Evolutionary conservation across 2,888 invertebrate genomes (phyloP), one percentile per base, ranked within the genome.

Genomic region (Hirtodrosophila cameraria): DNA sequence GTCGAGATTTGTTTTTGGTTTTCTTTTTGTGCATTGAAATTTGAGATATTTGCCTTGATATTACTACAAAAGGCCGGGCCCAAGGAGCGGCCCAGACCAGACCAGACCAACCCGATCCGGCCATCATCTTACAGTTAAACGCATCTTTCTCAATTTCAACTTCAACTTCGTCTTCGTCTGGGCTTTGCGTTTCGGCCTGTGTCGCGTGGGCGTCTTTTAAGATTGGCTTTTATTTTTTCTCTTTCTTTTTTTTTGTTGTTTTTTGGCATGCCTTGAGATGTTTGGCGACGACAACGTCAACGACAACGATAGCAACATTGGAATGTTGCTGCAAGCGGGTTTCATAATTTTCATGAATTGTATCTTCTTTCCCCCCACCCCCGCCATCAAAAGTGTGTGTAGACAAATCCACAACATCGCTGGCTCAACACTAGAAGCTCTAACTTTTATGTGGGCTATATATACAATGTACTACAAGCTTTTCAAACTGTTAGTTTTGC

Each of bases 31-130:
- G 75, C 81, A 63, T 75, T 79, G 82, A 83, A 82, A 82, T 83
- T 82, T 81, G 82, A 82, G 84, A 82, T 83, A 82, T 77, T 82
- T 73, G 69, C 64, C 75, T 68, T 76, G 81, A 83, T 82, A 78
- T 73, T 73, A 65, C 73, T 76, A 75, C 75, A 75, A 80, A 75
- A 75, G 80, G 82, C 76, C 27, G 52, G 66, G 65, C 68, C 57
- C 23, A 68, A 64, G 75, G 75, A 71, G 74, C 64, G 71, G 58
- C 65, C 53, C 43, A 45, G 36, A 23, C 53, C 58, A 52, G 58
- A 62, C 53, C 43, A 45, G 36, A 23, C 53, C 58, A 52, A 53
- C 58, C 54, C 54, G 31, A 18, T 11, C 30, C 23, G 15, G 12
- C 52, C 75, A 70, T 73, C 73, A 66, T 67, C 76, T 42, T 60